phyloP scores from a whole-genome alignment of 2,113 vertebrate species.

The Pogona vitticeps region DNA sequence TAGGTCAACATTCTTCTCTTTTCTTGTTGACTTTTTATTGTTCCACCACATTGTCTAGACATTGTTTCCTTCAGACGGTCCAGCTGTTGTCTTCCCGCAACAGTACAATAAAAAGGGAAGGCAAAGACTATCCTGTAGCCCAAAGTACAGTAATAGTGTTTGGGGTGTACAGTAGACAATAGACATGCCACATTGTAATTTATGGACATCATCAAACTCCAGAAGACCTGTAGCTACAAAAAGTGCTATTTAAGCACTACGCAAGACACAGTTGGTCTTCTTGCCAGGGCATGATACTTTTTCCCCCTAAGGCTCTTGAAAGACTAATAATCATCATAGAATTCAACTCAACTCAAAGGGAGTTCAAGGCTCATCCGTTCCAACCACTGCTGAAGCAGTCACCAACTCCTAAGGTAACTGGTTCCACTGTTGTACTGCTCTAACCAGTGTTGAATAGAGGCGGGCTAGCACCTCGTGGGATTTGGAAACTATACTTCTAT shows the following conservation, averaged over 20 bases:
- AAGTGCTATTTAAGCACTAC: background rate
- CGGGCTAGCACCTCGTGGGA: no score
- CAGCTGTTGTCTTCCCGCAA: background rate
- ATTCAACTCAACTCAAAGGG: no score
- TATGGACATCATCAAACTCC: background rate
- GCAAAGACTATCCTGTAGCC: background rate
- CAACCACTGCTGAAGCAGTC: no score
- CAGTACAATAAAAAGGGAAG: conserved; percentile 8
- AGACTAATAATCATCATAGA: background rate
- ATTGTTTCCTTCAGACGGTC: background rate
- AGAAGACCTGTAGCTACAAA: background rate
- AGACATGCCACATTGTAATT: background rate
- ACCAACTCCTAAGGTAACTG: no score
- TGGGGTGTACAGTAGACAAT: background rate
- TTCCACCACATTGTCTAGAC: background rate
- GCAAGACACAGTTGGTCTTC: no score
- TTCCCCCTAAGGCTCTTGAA: background rate
- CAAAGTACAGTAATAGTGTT: background rate
- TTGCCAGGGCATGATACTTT: background rate
- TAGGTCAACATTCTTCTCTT: conserved; percentile 16
- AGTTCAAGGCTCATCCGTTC: no score
- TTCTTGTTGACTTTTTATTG: conserved; percentile 17
- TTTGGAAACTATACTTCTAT: no score
- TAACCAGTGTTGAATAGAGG: no score
- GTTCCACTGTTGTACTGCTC: no score